Evolutionary conservation across 2,888 invertebrate species (phyloP), one percentile per base, ranked within the genome.

Genomic region (Brachycybe producta): DNA sequence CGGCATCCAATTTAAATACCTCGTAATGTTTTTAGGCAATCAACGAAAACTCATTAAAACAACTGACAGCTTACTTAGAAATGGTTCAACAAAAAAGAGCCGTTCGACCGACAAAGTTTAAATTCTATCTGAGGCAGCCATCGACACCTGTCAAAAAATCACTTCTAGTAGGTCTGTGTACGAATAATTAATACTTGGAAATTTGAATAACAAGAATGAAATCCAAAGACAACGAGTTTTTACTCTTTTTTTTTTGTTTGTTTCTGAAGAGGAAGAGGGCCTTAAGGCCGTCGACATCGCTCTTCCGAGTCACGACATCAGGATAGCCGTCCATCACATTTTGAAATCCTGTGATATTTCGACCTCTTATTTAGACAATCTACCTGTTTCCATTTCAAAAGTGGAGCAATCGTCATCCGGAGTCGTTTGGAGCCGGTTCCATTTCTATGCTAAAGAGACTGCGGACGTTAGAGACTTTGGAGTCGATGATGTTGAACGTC

Each of bases 11-110:
- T n/a, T n/a, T n/a, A n/a, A n/a, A n/a, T n/a, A n/a, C n/a, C n/a
- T n/a, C 11, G 36, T 41, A 21, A 21, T 49, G 39, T 19, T 17
- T 5, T 39, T 68, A 91, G 82, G 77, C 77, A 57, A 79, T 82
- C 1, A 94, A 94, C 74, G 92, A 94, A 69, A 79, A 84, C 61
- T 91, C 91, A 0, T 66, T 92, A 53, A 88, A 92, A 66, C 79
- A 82, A 58, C 69, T 92, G 45, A 91, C 90, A 69, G 83, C 83
- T 24, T 77, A 87, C 61, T 70, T 94, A 59, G 84, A 88, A 67
- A 78, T 77, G 24, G 73, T 90, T 49, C 61, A 66, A 17, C 72
- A 78, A 59, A 75, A 76, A 59, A 72, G 73, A 56, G 71, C 72
- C 42, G 70, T 77, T 40, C 65, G 73, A 45, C 75, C 78, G 15